These are phyloP conservation scores for Morpho helenor DNA, from an alignment of 2,888 invertebrate species.

Conservation along the genomic window DNA sequence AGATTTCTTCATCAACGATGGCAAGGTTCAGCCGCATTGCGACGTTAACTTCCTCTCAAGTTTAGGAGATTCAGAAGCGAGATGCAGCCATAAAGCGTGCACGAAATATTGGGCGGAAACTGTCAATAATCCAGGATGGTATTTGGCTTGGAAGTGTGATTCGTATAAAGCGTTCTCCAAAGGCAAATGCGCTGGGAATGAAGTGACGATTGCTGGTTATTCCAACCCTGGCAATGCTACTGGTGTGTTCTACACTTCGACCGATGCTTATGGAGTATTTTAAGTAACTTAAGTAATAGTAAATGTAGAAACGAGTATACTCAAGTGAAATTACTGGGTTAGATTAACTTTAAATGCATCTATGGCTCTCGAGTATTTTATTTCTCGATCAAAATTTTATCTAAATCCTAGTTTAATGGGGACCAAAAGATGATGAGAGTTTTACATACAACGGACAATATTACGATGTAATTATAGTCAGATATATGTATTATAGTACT, in stretches of 20 bases:
- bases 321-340: too few species aligned
- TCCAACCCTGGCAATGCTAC: slow-evolving; percentile 65
- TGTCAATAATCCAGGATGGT: slow-evolving; percentile 47
- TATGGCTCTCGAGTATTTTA: too few species aligned
- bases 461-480: too few species aligned
- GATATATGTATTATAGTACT: too few species aligned
- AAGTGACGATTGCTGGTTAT: slow-evolving; percentile 63
- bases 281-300: neutral
- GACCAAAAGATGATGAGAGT: too few species aligned
- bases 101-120: slow-evolving; percentile 55
- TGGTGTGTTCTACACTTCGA: slow-evolving; percentile 63
- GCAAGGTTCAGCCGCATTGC: slow-evolving; percentile 76
- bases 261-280: slow-evolving; percentile 45
- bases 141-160: slow-evolving; percentile 58
- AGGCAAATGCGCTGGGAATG: slow-evolving; percentile 54
- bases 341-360: too few species aligned
- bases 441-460: too few species aligned
- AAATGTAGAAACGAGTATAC: too few species aligned
- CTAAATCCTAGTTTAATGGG: too few species aligned
- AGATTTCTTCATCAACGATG: slow-evolving; percentile 80
- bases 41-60: slow-evolving; percentile 52
- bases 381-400: too few species aligned
- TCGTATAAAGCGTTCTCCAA: slow-evolving; percentile 50
- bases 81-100: slow-evolving; percentile 68
- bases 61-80: slow-evolving; percentile 58